Base-by-base conservation (phyloP, 2,888 invertebrate species). In the Parnassius smintheus region DNA sequence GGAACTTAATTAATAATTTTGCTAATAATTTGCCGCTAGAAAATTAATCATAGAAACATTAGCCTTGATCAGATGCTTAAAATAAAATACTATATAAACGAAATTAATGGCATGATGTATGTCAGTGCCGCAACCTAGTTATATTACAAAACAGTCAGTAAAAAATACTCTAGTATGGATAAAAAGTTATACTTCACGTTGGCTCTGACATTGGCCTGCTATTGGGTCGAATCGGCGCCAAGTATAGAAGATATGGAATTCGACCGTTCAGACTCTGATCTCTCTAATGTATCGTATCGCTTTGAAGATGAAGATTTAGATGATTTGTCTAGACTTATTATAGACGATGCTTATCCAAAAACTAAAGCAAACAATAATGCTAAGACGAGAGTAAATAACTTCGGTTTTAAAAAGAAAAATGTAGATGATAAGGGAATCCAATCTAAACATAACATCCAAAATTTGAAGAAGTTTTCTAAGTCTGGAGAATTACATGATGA, bases 71-170 rank as follows among this genome's bases (percentile, higher is more conserved):
- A 75, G 70, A 70, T 70, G 81, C 75, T 79, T 75, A 67, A 70
- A 64, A 75, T 72, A 73, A 83, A 79, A 84, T 79, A 80, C 86
- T 91, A 88, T 91, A 89, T 83, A 87, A 87, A 80, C 77, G 71
- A 74, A 75, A 71, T 75, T 59, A 62, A 70, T 68, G 70, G 67
- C 86, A 91, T 91, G 89, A 91, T 91, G 89, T 90, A 85, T 91
- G 91, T 91, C 91, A 91, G 89, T 91, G 91, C 88, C 91, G 86
- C 78, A 89, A 90, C 86, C 89, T 81, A 86, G 77, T 86, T 85
- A 81, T 68, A 81, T 87, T 88, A 84, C 77, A 75, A 80, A 86
- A 86, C 81, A 84, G 70, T 69, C 62, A 18, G 65, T 66, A 83
- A 83, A 86, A 82, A 82, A 74, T 71, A 69, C 74, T 76, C 65